Evolutionary conservation across 2,113 vertebrate species (phyloP).

Genomic region (Sula dactylatra): DNA sequence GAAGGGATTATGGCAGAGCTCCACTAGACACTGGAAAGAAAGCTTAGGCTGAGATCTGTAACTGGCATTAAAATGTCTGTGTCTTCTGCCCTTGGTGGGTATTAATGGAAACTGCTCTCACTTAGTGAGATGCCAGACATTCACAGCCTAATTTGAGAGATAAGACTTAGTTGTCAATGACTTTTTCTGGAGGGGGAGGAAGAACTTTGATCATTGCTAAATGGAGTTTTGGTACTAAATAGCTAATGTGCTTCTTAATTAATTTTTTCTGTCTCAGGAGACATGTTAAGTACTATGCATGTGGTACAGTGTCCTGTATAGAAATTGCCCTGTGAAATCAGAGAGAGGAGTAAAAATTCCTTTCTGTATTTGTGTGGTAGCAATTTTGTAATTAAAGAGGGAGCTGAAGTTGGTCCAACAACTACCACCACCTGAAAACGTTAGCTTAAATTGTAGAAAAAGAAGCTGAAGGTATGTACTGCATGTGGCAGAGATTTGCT

Average conservation of each 20-base stretch:
- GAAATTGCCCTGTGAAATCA: neutral
- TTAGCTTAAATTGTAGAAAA: neutral
- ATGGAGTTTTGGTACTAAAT: neutral
- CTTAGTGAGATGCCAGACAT: neutral
- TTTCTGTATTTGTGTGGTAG: neutral
- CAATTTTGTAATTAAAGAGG: neutral
- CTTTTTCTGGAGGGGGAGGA: neutral
- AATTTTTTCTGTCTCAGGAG: neutral
- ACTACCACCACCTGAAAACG: neutral
- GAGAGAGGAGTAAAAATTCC: neutral
- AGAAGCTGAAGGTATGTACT: neutral
- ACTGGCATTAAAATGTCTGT: neutral
- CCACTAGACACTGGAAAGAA: neutral
- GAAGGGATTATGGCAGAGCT: neutral
- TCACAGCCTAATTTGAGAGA: neutral
- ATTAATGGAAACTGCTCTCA: conserved; percentile 37
- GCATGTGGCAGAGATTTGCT: neutral
- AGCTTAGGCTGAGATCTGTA: neutral
- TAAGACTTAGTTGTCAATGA: neutral
- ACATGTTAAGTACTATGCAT: neutral
- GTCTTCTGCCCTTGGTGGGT: conserved; percentile 20
- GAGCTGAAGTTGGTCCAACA: neutral
- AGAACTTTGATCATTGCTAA: conserved; percentile 10
- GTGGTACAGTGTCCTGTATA: neutral
- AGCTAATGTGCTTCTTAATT: conserved; percentile 2